Evolutionary conservation across 1,140 invertebrate species (phyloP).

Genomic region (Drosophila bipectinata): DNA sequence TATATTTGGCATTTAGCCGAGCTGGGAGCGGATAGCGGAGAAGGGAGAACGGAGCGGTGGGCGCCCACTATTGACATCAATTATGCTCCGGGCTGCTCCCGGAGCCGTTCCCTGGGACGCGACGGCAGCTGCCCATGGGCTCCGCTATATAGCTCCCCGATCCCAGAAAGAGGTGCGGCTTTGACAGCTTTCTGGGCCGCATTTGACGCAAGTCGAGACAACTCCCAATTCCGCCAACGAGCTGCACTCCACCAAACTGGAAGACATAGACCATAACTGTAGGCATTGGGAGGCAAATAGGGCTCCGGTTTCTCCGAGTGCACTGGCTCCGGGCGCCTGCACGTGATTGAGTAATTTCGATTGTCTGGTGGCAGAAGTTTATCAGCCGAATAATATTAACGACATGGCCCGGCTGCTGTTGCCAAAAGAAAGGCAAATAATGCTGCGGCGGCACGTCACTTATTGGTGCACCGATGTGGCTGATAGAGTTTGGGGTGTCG

Average conservation of each 20-base stretch:
- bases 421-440: conserved; percentile 79
- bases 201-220: conserved; percentile 60
- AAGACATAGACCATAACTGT: too few species aligned
- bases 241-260: background rate
- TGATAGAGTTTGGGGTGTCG: conserved; percentile 43
- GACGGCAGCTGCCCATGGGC: conserved; percentile 23
- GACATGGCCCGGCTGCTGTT: conserved; percentile 68
- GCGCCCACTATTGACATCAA: conserved; percentile 75
- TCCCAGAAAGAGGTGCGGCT: conserved; percentile 56
- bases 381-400: conserved; percentile 82
- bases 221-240: conserved; percentile 22
- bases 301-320: conserved; percentile 15
- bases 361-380: conserved; percentile 82
- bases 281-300: background rate
- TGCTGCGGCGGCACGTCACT: conserved; percentile 75
- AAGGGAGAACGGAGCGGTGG: conserved; percentile 42
- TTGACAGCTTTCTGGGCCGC: conserved; percentile 62
- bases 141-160: conserved; percentile 2
- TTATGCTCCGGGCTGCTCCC: conserved; percentile 74
- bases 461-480: conserved; percentile 60
- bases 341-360: conserved; percentile 81
- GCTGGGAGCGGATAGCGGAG: too few species aligned
- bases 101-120: conserved; percentile 34
- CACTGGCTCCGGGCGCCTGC: conserved; percentile 22
- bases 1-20: conserved; percentile 79